These are phyloP conservation scores for Aporophyla lueneburgensis DNA, from an alignment of 2,888 invertebrate species.

Conservation along the genomic window DNA sequence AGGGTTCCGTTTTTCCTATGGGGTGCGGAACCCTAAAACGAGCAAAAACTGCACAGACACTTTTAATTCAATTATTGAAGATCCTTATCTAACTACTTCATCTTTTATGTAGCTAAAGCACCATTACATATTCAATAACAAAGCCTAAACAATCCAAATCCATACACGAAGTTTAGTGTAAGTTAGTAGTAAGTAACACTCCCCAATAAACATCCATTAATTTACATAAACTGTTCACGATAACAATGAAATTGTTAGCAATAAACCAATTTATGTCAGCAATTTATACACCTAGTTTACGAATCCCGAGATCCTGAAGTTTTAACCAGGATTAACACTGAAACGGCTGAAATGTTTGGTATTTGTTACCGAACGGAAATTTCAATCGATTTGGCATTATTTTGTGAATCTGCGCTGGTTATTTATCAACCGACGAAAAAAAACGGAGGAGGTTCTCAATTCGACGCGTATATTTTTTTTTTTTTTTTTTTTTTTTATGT, in stretches of 20 bases:
- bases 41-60: too few species aligned
- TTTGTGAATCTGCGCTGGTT: background rate
- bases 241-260: background rate
- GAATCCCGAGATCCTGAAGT: slow-evolving; percentile 12
- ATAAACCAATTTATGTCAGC: slow-evolving; percentile 16
- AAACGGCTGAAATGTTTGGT: slow-evolving; percentile 14
- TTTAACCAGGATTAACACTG: slow-evolving; percentile 19
- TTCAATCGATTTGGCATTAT: background rate
- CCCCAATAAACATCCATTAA: background rate
- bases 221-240: background rate
- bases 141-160: background rate
- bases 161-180: background rate
- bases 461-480: too few species aligned
- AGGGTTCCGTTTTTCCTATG: too few species aligned
- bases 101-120: background rate
- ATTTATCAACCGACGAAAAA: too few species aligned
- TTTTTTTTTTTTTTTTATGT: too few species aligned
- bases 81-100: background rate
- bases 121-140: background rate
- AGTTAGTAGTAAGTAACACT: background rate
- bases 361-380: background rate
- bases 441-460: too few species aligned
- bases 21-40: too few species aligned
- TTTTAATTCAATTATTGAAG: too few species aligned
- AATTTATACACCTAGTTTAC: slow-evolving; percentile 12